Evolutionary conservation across 2,797 vertebrate species (phyloP), one percentile per base, ranked within the genome.

Genomic region (Euphonia xanthogaster): DNA sequence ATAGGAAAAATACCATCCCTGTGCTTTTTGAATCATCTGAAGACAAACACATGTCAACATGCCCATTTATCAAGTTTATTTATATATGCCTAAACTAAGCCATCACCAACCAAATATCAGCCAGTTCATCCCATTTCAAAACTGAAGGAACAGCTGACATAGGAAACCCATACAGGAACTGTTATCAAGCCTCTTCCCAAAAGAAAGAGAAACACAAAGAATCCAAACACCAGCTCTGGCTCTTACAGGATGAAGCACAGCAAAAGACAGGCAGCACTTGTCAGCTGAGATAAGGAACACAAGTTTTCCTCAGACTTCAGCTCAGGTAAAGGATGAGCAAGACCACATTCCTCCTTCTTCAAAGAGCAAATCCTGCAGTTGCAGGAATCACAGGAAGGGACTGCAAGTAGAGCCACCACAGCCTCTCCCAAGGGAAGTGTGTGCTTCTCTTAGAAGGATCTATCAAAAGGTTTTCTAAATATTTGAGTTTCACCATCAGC

Each of bases 21-120:
- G 8, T 15, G 30, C 14, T 74, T 86, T 77, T 47, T 70, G 10
- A 77, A 67, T 23, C 40, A 54, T 7, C 39, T 57, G n/a, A 73
- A 77, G 22, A 45, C 2, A 13, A 91, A 50, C 1, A 1, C 1
- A 1, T 9, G 9, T 18, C 61, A 76, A 39, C 35, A 20, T 1
- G 4, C 4, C 16, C 35, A 55, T 57, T 61, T 61, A 55, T 33
- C 54, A 79, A 37, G 9, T 31, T 75, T 48, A 47, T 30, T 28
- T 16, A 13, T 6, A 47, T 35, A 6, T 15, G 9, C 42, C 30
- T n/a, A n/a, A 86, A 94, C 33, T n/a, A 65, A 70, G 45, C 7
- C 54, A 73, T 27, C 27, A 27, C 19, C 35, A 79, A 54, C 9
- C 14, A 48, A 81, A 2, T 24, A 60, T 11, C 7, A 35, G 20